Evolutionary conservation across 2,113 vertebrate species (phyloP).

Genomic region (Mystacornis crossleyi): DNA sequence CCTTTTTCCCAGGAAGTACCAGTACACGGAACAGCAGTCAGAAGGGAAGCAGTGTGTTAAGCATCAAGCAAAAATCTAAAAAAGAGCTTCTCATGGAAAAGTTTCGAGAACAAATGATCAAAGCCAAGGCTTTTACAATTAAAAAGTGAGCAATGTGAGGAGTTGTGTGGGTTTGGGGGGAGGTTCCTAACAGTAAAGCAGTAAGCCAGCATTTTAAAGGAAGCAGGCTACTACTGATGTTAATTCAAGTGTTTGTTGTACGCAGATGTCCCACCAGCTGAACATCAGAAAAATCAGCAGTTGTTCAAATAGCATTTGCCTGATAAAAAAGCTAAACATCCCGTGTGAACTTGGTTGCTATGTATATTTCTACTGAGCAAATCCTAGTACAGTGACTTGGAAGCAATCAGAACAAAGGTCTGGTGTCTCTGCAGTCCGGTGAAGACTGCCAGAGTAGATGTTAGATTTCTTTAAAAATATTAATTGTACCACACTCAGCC

Average conservation of each 20-base stretch:
- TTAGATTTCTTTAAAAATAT: neutral
- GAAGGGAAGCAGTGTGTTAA: conserved; percentile 86
- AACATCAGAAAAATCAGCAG: neutral
- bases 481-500: neutral
- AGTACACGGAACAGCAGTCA: conserved; percentile 89
- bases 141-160: conserved; percentile 80
- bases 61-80: conserved; percentile 86
- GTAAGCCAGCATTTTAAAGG: neutral
- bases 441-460: neutral
- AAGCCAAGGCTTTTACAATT: conserved; percentile 85
- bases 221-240: neutral
- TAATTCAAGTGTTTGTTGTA: neutral
- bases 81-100: conserved; percentile 92
- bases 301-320: neutral
- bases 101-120: conserved; percentile 88
- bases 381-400: neutral
- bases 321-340: neutral
- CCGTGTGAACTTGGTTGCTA: neutral
- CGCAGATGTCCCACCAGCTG: neutral
- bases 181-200: neutral
- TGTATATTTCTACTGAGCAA: neutral
- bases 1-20: conserved; percentile 83
- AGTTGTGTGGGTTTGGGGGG: neutral
- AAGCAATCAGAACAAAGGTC: neutral
- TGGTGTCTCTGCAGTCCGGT: neutral